These are phyloP conservation scores for Adelosebastes latens DNA, from an alignment of 2,797 vertebrate genomes.

Conservation along the genomic window DNA sequence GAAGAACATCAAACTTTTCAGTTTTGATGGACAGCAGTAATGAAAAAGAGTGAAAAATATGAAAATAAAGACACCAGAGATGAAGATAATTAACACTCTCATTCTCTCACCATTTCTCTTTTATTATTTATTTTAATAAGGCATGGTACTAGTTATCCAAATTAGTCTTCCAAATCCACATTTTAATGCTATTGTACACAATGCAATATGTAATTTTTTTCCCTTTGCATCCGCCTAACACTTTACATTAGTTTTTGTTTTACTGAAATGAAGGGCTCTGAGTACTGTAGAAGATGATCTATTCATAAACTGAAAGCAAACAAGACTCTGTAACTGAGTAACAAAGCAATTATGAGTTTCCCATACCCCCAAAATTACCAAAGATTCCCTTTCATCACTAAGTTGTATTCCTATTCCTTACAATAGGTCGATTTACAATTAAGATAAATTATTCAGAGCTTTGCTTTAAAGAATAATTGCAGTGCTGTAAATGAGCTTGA, in stretches of 20 bases:
- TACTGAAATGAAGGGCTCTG: neutral
- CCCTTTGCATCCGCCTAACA: neutral
- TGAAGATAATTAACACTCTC: neutral
- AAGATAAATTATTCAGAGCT: slow-evolving; percentile 62
- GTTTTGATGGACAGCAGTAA: neutral
- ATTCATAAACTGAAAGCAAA: slow-evolving; percentile 4
- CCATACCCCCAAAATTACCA: slow-evolving; percentile 21
- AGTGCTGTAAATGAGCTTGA: slow-evolving; percentile 55
- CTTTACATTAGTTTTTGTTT: neutral
- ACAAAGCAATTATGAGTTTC: slow-evolving; percentile 23
- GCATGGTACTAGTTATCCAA: neutral
- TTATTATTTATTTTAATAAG: neutral
- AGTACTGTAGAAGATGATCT: neutral
- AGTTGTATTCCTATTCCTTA: slow-evolving; percentile 29
- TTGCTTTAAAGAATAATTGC: slow-evolving; percentile 56
- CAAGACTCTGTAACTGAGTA: neutral
- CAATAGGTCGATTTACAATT: slow-evolving; percentile 58
- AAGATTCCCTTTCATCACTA: slow-evolving; percentile 34
- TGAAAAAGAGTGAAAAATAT: neutral
- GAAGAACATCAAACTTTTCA: neutral
- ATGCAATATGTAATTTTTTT: neutral
- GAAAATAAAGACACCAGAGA: neutral
- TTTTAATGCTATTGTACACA: neutral
- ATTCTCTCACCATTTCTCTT: neutral
- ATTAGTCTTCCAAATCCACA: neutral